Evolutionary conservation across 2,888 invertebrate genomes (phyloP).

Genomic region (Horisme vitalbata): DNA sequence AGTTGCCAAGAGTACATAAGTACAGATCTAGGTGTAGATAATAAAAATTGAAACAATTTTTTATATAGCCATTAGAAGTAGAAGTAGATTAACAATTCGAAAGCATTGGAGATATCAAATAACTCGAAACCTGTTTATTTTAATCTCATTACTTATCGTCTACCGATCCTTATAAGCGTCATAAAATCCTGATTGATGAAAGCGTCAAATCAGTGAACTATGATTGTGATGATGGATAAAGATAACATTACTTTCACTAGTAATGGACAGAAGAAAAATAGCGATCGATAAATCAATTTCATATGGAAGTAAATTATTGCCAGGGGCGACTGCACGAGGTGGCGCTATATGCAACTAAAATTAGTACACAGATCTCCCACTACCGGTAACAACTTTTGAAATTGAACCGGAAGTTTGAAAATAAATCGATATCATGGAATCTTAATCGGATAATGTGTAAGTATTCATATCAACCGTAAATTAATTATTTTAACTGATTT

Average conservation of each 20-base stretch:
- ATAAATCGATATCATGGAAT: constrained; percentile 69
- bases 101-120: constrained; percentile 15
- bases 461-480: constrained; percentile 41
- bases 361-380: constrained; percentile 38
- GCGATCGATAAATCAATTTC: constrained; percentile 54
- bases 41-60: too few relatives aligned
- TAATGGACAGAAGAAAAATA: constrained; percentile 54
- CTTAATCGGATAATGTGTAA: constrained; percentile 50
- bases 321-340: constrained; percentile 41
- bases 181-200: constrained; percentile 52
- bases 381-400: constrained; percentile 54
- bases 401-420: constrained; percentile 68
- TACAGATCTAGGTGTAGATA: too few relatives aligned
- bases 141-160: constrained; percentile 18
- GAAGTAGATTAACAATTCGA: too few relatives aligned
- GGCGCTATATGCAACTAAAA: constrained; percentile 39
- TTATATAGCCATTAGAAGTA: too few relatives aligned
- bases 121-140: constrained; percentile 13
- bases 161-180: constrained; percentile 12
- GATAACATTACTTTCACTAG: constrained; percentile 61
- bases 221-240: constrained; percentile 44
- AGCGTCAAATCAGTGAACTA: constrained; percentile 56
- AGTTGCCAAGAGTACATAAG: too few relatives aligned
- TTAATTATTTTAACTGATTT: constrained; percentile 37
- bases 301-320: constrained; percentile 55